A percentile compares a stretch with the other conserved stretches of the same genome.
Conservation (phyloP, 1,140 invertebrate genomes). For the Andrena cerasifolii region DNA sequence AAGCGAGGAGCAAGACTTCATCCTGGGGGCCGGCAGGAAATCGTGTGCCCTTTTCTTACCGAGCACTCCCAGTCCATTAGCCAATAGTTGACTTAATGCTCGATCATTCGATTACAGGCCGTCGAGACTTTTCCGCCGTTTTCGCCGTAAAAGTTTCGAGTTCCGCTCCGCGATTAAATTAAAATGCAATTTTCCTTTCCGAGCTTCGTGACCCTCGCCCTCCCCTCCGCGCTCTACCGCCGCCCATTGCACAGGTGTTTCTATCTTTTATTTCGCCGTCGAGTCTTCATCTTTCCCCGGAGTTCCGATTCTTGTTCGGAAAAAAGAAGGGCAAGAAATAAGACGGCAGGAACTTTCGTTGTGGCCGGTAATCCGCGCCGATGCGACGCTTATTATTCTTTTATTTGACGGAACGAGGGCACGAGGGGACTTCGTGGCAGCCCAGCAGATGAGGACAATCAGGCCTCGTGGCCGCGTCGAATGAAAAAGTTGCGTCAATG, state of each 20-base stretch:
- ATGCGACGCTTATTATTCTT: constrained; percentile 64
- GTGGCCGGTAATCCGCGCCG: constrained; percentile 47
- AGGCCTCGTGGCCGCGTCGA: constrained; percentile 42
- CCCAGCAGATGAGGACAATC: constrained; percentile 61
- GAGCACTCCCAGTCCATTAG: constrained; percentile 62
- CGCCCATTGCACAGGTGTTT: constrained; percentile 5
- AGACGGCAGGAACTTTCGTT: constrained; percentile 50
- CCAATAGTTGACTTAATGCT: constrained; percentile 66
- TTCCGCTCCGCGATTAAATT: constrained; percentile 66
- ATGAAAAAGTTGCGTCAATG: constrained; percentile 53
- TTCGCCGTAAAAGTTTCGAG: constrained; percentile 61
- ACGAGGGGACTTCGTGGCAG: constrained; percentile 41
- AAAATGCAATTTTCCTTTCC: constrained; percentile 63
- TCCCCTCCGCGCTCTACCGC: too few species aligned
- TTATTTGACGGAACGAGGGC: constrained; percentile 53
- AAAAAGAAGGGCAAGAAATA: constrained; percentile 11
- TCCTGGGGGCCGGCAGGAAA: constrained; percentile 28
- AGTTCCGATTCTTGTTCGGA: constrained; percentile 14
- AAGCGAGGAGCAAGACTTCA: constrained; percentile 2
- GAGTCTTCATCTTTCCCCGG: background rate
- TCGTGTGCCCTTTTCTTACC: constrained; percentile 53
- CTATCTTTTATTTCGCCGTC: constrained; percentile 1
- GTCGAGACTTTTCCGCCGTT: constrained; percentile 58
- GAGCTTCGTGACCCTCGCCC: constrained; percentile 1
- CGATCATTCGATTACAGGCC: constrained; percentile 66